Evolutionary conservation across 2,797 vertebrate species (phyloP), one percentile per base, ranked within the genome.

Genomic region (Anguilla marmorata): DNA sequence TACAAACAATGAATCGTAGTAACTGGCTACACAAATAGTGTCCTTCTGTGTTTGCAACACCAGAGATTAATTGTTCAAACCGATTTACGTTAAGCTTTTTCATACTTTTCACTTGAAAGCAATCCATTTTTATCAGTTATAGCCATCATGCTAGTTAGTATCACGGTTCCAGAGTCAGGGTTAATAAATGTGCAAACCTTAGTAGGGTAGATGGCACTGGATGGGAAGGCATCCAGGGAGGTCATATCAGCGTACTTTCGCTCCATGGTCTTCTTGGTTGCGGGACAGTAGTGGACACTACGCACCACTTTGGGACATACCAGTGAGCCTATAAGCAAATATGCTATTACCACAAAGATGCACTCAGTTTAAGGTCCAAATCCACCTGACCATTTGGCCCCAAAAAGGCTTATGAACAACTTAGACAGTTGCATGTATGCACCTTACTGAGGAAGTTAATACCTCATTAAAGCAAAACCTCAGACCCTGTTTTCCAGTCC

Each of bases 221-320:
- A 98, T 0, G 99, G 99, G 91, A 98, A 99, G 7, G 98, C 97
- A 4, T 99, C 97, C 89, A 99, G 91, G 0, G 97, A 99, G 2
- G 98, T 99, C 95, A 99, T 93, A 91, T 99, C 99, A 0, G 97
- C 97, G 90, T 99, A 99, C 80, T 97, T 98, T 48, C 99, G 97
- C 88, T 99, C 99, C 90, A 99, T 96, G 0, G 97, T 99, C 92
- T 99, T 99, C 95, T 99, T 99, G 54, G 99, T 99, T 56, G 97
- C 96, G 0, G 99, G 98, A 88, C 99, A 99, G 90, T 99, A 99
- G 91, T 99, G 99, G 89, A 99, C 98, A 0, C 99, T 99, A 83
- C 98, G 97, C 24, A 99, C 97, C 0, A 99, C 96, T 93, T 99
- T 99, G 0, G 99, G 99, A 60, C 98, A 98, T 84, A 99, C 97